A percentile compares a stretch with the other conserved stretches of the same genome.
phyloP scores from a whole-genome alignment of 2,888 invertebrate genomes.

The Aplocera efformata region DNA sequence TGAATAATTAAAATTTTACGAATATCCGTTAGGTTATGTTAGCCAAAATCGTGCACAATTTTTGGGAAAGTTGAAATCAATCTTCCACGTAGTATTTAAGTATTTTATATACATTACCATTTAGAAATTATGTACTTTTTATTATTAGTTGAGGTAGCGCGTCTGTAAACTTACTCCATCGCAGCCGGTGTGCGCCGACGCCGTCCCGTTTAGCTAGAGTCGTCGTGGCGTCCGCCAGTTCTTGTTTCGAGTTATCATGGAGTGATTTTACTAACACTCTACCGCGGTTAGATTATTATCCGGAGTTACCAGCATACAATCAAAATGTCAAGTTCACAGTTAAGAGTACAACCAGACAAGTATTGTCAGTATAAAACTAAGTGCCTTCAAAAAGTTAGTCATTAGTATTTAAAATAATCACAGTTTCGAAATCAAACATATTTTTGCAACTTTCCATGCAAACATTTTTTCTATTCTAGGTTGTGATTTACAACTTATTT shows the following conservation, averaged over 20 bases:
- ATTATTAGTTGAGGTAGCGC: conserved; percentile 51
- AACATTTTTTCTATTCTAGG: conserved; percentile 53
- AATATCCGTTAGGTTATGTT: conserved; percentile 25
- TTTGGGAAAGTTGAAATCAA: conserved; percentile 53
- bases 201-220: not conserved
- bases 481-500: conserved; percentile 52
- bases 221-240: conserved; percentile 1
- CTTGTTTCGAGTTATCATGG: conserved; percentile 32
- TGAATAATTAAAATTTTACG: conserved; percentile 31
- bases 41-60: conserved; percentile 25
- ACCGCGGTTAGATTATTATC: conserved; percentile 56
- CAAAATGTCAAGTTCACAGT: conserved; percentile 68
- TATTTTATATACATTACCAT: conserved; percentile 76
- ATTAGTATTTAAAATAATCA: conserved; percentile 67
- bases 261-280: conserved; percentile 52
- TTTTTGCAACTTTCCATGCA: conserved; percentile 15
- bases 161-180: conserved; percentile 39
- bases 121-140: conserved; percentile 58
- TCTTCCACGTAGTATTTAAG: conserved; percentile 71
- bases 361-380: conserved; percentile 76
- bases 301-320: conserved; percentile 79
- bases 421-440: conserved; percentile 39
- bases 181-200: conserved; percentile 21
- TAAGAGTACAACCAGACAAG: conserved; percentile 67
- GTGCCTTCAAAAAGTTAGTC: conserved; percentile 78